Conservation (phyloP, 2,888 invertebrate genomes). For the Aleiodes leptofemur region DNA sequence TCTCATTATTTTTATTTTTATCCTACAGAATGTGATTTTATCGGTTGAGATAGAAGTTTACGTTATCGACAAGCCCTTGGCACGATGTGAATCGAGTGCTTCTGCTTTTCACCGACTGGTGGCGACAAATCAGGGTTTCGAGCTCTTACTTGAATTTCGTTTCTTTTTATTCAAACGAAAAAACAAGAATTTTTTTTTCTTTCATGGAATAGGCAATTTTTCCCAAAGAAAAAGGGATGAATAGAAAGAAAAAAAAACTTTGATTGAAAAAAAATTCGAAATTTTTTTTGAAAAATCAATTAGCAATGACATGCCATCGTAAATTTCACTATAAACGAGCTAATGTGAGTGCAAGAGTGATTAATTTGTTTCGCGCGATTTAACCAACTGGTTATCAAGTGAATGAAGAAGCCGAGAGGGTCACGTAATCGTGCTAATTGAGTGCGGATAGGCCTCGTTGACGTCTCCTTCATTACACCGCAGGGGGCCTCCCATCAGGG, state of each 20-base stretch:
- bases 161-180: background rate
- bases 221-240: background rate
- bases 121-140: constrained; percentile 57
- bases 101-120: constrained; percentile 61
- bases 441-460: constrained; percentile 73
- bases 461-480: constrained; percentile 72
- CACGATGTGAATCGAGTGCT: constrained; percentile 46
- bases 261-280: too few species aligned
- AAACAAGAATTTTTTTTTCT: background rate
- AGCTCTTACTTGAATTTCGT: background rate
- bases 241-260: too few species aligned
- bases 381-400: constrained; percentile 16
- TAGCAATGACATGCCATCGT: background rate
- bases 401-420: constrained; percentile 54
- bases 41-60: constrained; percentile 54
- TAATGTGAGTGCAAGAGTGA: background rate
- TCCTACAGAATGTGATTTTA: constrained; percentile 43
- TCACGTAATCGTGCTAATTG: constrained; percentile 71
- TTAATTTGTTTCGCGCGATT: constrained; percentile 31
- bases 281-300: too few species aligned
- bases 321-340: background rate
- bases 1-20: constrained; percentile 14
- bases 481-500: constrained; percentile 49
- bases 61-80: constrained; percentile 58
- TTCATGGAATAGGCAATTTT: background rate